Conservation (phyloP, 2,888 invertebrate species). For the Glaucopsyche alexis region DNA sequence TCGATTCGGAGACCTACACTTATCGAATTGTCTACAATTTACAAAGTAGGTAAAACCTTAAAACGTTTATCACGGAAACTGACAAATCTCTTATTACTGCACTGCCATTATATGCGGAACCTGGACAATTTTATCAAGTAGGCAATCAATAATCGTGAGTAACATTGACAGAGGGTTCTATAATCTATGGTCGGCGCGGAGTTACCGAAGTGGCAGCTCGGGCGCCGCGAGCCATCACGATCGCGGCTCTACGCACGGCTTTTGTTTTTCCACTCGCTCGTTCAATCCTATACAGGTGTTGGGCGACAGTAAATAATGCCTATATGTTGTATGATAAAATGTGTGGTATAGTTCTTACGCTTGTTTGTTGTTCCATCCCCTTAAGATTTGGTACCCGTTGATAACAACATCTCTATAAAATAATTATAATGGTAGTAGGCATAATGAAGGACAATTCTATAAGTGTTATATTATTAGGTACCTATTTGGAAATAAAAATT, state of each 20-base stretch:
- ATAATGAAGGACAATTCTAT: no score
- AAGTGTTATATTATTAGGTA: no score
- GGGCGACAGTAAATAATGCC: conserved; percentile 24
- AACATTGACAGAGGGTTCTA: conserved; percentile 31
- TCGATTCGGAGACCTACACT: neutral
- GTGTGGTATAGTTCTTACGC: no score
- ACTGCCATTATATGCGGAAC: neutral
- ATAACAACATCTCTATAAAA: no score
- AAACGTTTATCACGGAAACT: conserved; percentile 4
- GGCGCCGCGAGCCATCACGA: conserved; percentile 68
- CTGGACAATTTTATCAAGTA: conserved; percentile 21
- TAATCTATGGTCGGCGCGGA: conserved; percentile 50
- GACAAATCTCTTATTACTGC: conserved; percentile 15
- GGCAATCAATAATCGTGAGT: conserved; percentile 29
- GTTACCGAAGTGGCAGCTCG: conserved; percentile 74
- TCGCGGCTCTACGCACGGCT: conserved; percentile 56
- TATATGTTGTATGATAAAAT: neutral
- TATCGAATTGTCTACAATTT: neutral
- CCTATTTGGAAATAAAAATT: no score
- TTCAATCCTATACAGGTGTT: conserved; percentile 46
- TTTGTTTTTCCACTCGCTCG: conserved; percentile 48
- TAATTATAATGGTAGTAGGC: no score
- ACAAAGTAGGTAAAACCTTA: neutral
- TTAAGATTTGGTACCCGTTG: neutral
- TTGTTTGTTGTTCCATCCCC: neutral